Evolutionary conservation across 37 sponge, comb jelly and placozoan species (phyloP).

Genomic region (Petrosia ficiformis): DNA sequence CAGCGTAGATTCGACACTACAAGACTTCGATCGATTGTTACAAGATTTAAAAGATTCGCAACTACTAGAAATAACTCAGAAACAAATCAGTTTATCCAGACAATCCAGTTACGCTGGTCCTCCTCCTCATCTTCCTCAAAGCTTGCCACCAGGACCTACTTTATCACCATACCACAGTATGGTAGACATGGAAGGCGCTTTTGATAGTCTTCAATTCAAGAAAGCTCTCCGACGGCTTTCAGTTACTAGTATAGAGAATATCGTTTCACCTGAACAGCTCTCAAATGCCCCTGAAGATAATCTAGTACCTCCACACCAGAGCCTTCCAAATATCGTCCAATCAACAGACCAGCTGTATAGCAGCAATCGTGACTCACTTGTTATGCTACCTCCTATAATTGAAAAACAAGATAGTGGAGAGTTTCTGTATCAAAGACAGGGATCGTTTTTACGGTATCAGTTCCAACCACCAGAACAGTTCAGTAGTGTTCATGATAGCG

Average conservation of each 20-base stretch:
- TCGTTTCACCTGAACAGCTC: background rate
- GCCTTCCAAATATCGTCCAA: background rate
- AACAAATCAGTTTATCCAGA: background rate
- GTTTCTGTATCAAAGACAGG: too few relatives aligned
- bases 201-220: background rate
- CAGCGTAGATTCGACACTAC: background rate
- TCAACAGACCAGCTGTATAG: too few relatives aligned
- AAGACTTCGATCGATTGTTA: background rate
- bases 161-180: conserved; percentile 16
- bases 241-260: background rate
- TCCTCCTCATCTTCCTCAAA: conserved; percentile 25
- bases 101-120: background rate
- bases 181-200: background rate
- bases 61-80: background rate
- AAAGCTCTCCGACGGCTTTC: background rate
- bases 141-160: conserved; percentile 23
- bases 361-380: background rate
- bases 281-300: background rate
- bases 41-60: background rate
- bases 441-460: background rate
- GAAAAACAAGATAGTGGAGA: background rate
- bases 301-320: background rate
- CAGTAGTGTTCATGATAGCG: conserved; percentile 1
- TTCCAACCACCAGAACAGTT: background rate
- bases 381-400: background rate